These are phyloP conservation scores for Sarcophaga caerulescens DNA, from an alignment of 2,888 invertebrate genomes.

Conservation along the genomic window DNA sequence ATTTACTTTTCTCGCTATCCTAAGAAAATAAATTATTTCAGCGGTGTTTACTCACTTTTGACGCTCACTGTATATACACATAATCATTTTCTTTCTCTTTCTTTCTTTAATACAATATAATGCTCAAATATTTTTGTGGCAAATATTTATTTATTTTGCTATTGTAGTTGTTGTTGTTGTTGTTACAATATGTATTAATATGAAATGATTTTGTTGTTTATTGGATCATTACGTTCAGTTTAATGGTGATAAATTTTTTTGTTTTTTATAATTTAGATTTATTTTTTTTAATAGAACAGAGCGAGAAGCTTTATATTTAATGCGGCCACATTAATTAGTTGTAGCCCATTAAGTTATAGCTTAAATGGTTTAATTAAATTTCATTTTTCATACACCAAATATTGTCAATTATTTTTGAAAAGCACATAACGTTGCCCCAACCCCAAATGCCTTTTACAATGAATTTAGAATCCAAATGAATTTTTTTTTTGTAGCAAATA, in stretches of 20 bases:
- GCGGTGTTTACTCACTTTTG: too few relatives aligned
- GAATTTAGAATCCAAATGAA: too few relatives aligned
- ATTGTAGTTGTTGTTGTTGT: not conserved
- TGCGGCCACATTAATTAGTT: conserved; percentile 39
- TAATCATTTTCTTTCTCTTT: not conserved
- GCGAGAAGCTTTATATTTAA: conserved; percentile 23
- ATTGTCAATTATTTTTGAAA: too few relatives aligned
- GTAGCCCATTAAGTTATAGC: conserved; percentile 30
- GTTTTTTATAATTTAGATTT: conserved; percentile 43
- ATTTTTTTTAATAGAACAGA: conserved; percentile 3
- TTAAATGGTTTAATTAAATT: conserved; percentile 41
- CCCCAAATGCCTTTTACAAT: too few relatives aligned
- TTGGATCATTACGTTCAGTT: conserved; percentile 37
- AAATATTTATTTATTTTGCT: conserved; percentile 2
- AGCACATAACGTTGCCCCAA: too few relatives aligned
- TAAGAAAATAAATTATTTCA: too few relatives aligned
- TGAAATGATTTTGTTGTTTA: conserved; percentile 43
- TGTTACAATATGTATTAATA: conserved; percentile 35
- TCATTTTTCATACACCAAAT: not conserved
- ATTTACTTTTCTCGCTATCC: too few relatives aligned
- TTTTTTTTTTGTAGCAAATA: too few relatives aligned
- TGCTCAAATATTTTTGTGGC: not conserved
- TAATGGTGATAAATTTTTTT: conserved; percentile 53
- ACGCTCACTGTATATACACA: not conserved
- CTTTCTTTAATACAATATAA: not conserved